Evolutionary conservation across 2,797 vertebrate species (phyloP).

Genomic region (Sebastes glaucus): DNA sequence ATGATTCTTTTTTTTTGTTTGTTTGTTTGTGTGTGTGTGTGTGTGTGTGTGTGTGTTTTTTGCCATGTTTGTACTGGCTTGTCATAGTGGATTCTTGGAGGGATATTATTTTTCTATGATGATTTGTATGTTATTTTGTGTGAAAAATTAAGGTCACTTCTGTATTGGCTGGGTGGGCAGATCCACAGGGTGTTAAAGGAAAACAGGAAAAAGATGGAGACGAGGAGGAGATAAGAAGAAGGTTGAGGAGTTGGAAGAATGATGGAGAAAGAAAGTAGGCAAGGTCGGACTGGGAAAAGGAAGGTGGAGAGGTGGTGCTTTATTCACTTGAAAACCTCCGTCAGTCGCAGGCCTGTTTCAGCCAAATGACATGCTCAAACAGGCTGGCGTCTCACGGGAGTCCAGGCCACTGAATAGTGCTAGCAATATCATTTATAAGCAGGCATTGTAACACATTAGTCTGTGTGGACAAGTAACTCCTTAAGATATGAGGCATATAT

Average conservation of each 20-base stretch:
- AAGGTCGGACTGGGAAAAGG: slow-evolving; percentile 23
- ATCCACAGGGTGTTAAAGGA: slow-evolving; percentile 21
- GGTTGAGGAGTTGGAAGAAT: slow-evolving; percentile 10
- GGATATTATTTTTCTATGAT: slow-evolving; percentile 83
- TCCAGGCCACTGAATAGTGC: slow-evolving; percentile 70
- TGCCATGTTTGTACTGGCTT: slow-evolving; percentile 77
- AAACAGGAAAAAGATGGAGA: slow-evolving; percentile 16
- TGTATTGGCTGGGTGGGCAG: slow-evolving; percentile 29
- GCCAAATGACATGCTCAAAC: slow-evolving; percentile 10
- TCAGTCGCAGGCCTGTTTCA: slow-evolving; percentile 39
- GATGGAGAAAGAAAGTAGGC: slow-evolving; percentile 70
- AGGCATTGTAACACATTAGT: slow-evolving; percentile 69
- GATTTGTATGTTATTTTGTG: slow-evolving; percentile 73
- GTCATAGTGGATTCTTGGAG: slow-evolving; percentile 79
- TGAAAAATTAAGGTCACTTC: slow-evolving; percentile 58
- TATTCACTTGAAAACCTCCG: slow-evolving; percentile 73
- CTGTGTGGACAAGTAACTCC: slow-evolving; percentile 69
- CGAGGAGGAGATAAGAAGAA: slow-evolving; percentile 26
- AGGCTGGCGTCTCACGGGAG: slow-evolving; percentile 41
- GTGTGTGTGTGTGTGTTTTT: slow-evolving; percentile 54
- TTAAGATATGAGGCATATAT: slow-evolving; percentile 75
- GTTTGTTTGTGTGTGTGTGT: slow-evolving; percentile 21
- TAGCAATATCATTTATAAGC: slow-evolving; percentile 72
- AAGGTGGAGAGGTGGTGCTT: slow-evolving; percentile 43
- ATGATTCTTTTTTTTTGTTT: slow-evolving; percentile 58